These are phyloP conservation scores for Trissolcus japonicus DNA, from an alignment of 2,888 invertebrate genomes.

Conservation along the genomic window DNA sequence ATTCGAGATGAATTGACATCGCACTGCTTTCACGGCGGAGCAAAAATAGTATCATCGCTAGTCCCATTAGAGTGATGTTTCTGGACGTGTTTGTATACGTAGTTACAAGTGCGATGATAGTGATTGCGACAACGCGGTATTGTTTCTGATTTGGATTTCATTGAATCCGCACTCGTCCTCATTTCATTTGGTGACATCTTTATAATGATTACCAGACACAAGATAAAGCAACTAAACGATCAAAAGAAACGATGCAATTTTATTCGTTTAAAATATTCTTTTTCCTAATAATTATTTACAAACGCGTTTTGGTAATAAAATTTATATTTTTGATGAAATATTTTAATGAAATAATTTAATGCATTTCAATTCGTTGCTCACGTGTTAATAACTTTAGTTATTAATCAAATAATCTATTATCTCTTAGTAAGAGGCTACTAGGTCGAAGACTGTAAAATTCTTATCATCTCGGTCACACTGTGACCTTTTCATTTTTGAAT, in stretches of 20 bases:
- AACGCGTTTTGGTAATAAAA: background rate
- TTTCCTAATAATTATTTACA: background rate
- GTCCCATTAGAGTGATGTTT: constrained; percentile 3
- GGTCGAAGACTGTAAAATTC: constrained; percentile 26
- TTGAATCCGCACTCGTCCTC: constrained; percentile 10
- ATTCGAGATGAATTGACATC: constrained; percentile 17
- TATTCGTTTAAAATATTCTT: background rate
- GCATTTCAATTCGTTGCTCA: background rate
- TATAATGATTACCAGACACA: no score
- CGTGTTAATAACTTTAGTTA: background rate
- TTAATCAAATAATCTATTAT: constrained; percentile 7
- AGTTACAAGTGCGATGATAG: background rate
- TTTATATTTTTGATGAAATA: background rate
- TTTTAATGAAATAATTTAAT: background rate
- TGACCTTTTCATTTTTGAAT: constrained; percentile 28
- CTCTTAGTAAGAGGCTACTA: constrained; percentile 14
- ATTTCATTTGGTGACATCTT: constrained; percentile 11
- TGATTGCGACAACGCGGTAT: constrained; percentile 10
- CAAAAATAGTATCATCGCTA: constrained; percentile 11
- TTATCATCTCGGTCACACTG: constrained; percentile 22
- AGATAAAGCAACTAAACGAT: background rate
- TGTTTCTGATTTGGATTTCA: constrained; percentile 10
- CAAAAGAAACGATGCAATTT: background rate
- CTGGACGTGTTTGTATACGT: constrained; percentile 9
- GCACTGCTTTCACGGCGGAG: constrained; percentile 2